Base-by-base conservation (phyloP, 2,113 vertebrate species). In the Microcebus jonahi region DNA sequence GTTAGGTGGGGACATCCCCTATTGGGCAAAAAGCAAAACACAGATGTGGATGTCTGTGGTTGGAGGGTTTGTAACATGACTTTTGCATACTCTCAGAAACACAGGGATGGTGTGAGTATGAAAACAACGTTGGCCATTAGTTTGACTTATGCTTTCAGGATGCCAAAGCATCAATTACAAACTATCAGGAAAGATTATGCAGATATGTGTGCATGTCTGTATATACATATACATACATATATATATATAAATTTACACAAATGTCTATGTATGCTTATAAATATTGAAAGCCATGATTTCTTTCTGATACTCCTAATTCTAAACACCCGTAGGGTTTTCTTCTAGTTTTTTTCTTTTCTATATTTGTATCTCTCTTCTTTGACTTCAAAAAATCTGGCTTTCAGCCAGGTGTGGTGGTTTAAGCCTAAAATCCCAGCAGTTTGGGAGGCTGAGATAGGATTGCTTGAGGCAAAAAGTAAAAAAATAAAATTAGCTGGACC, bases 221-320 rank as follows among this genome's bases (percentile, higher is more conserved):
- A 63, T 23, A 48, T 76, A 68, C 3, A 21, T 71, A 17, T 42
- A 42, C 42, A 42, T 42, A 42, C 5, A 42, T 42, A 42, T 42
- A 42, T 42, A 12, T 20, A 18, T 94, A 34, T 86, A 95, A 77
- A 86, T 42, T 80, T 59, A 68, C 34, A 82, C 11, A 79, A 25
- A 59, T 3, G 68, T 82, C 27, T 20, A 0, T 84, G 50, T 84
- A 50, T 91, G 17, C 73, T 39, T 91, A 3, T 86, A 86, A 90
- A 86, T 94, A 89, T 83, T 88, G 45, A 88, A 96, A 90, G 25
- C 29, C 34, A n/a, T 95, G 59, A 88, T 95, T 97, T 85, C 48
- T 81, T 27, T 73, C 6, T 39, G 31, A 68, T 91, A 65, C 17
- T 18, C 50, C 31, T 77, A 48, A 86, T 95, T 96, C 11, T 36